Conservation (phyloP, 1,140 invertebrate genomes). For the Fopius arisanus region DNA sequence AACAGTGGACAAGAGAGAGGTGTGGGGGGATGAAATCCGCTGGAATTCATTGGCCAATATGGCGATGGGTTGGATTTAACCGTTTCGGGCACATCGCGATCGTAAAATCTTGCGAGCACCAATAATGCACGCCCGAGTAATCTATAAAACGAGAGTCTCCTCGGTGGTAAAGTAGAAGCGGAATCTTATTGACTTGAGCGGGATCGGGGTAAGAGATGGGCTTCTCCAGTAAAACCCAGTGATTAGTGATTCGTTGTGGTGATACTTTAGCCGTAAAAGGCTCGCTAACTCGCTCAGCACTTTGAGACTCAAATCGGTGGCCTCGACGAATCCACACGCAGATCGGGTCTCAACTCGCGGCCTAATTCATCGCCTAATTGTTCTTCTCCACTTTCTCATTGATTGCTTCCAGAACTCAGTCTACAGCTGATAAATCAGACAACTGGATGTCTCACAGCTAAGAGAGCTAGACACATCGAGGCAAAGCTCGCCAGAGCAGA, state of each 20-base stretch:
- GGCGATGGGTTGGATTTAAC: neutral
- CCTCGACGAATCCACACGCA: constrained; percentile 3
- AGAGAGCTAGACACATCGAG: neutral
- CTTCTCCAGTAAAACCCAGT: neutral
- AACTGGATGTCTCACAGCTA: neutral
- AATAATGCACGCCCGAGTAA: neutral
- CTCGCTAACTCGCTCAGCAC: neutral
- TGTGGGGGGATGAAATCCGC: neutral
- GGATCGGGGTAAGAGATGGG: neutral
- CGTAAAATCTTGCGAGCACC: neutral
- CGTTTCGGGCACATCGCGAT: neutral
- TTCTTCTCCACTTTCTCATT: neutral
- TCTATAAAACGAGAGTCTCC: constrained; percentile 2
- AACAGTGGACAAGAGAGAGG: neutral
- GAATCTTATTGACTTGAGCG: constrained; percentile 10
- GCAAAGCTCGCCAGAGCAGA: neutral
- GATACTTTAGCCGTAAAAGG: constrained; percentile 13
- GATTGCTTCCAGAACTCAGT: neutral
- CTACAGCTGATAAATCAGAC: neutral
- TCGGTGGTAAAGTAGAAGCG: neutral
- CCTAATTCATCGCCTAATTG: neutral
- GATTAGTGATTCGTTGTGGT: constrained; percentile 19
- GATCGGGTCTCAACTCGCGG: neutral
- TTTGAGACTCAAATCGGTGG: neutral
- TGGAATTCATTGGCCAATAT: constrained; percentile 3